phyloP scores from a whole-genome alignment of 2,113 vertebrate genomes.

The Dromaius novaehollandiae region DNA sequence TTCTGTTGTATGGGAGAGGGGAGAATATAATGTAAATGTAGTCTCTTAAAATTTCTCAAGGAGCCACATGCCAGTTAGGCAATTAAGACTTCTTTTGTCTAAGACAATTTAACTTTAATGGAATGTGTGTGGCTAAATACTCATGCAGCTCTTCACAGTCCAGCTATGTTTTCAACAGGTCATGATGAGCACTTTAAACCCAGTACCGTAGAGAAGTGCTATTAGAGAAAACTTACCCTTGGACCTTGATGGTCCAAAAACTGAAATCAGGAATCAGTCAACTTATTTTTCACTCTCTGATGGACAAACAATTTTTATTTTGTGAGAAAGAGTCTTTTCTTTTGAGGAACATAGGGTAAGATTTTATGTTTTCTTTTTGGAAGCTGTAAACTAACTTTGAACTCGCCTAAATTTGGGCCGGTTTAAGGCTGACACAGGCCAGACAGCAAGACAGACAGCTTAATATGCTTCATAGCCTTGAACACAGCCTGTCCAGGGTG shows the following conservation, averaged over 20 bases:
- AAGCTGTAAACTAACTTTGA: not conserved
- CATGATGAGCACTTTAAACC: not conserved
- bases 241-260: not conserved
- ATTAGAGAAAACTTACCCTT: not conserved
- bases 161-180: not conserved
- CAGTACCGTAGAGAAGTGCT: not conserved
- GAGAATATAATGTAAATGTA: not conserved
- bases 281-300: not conserved
- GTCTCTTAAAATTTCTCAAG: slow-evolving; percentile 20
- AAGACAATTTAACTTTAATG: slow-evolving; percentile 49
- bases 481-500: not conserved
- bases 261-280: not conserved
- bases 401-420: not conserved
- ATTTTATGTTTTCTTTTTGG: not conserved
- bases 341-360: not conserved
- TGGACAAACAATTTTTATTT: not conserved
- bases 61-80: slow-evolving; percentile 46
- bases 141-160: not conserved
- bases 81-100: slow-evolving; percentile 14
- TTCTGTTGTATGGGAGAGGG: not conserved
- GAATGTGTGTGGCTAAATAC: slow-evolving; percentile 34
- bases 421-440: not conserved
- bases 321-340: not conserved
- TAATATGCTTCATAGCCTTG: too few relatives aligned
- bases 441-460: not conserved